Percentiles rank a stretch among this genome's conserved stretches.
Conservation (phyloP, 2,888 invertebrate species). For the Drosophila prostipennis region DNA sequence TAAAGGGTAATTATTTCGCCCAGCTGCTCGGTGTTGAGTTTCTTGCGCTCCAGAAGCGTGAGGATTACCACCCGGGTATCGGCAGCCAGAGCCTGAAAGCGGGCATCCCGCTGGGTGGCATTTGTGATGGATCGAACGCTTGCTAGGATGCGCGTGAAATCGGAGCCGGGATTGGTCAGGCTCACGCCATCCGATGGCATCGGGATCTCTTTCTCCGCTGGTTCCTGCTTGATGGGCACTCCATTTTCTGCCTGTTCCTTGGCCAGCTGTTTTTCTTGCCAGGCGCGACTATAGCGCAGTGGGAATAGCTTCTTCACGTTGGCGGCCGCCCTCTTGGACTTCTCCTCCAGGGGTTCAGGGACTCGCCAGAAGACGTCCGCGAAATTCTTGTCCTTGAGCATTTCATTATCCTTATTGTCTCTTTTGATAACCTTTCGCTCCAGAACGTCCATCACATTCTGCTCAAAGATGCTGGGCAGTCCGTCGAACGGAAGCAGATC, state of each 20-base stretch:
- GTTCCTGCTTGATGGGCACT: conserved; percentile 44
- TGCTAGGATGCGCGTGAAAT: conserved; percentile 85
- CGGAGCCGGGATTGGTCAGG: conserved; percentile 86
- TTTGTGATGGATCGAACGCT: conserved; percentile 75
- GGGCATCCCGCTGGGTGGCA: conserved; percentile 69
- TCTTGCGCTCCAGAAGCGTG: conserved; percentile 73
- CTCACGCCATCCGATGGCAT: conserved; percentile 84
- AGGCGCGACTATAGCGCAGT: conserved; percentile 82
- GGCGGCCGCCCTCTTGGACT: conserved; percentile 84
- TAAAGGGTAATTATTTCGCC: conserved; percentile 69
- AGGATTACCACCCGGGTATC: conserved; percentile 80
- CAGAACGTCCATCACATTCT: conserved; percentile 77
- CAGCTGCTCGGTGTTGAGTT: conserved; percentile 71
- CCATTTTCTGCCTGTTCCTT: conserved; percentile 35
- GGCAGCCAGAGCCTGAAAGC: conserved; percentile 71
- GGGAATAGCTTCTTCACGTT: conserved; percentile 85
- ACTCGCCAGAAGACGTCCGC: conserved; percentile 83
- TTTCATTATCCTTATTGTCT: conserved; percentile 41
- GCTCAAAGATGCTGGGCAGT: conserved; percentile 84
- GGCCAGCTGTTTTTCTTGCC: conserved; percentile 51
- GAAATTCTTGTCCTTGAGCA: conserved; percentile 82
- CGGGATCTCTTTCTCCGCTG: conserved; percentile 16
- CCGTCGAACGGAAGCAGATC: conserved; percentile 86
- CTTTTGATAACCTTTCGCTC: conserved; percentile 61
- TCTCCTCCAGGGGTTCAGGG: conserved; percentile 85